Evolutionary conservation across 2,888 invertebrate species (phyloP).

Genomic region (Parnassius mnemosyne): DNA sequence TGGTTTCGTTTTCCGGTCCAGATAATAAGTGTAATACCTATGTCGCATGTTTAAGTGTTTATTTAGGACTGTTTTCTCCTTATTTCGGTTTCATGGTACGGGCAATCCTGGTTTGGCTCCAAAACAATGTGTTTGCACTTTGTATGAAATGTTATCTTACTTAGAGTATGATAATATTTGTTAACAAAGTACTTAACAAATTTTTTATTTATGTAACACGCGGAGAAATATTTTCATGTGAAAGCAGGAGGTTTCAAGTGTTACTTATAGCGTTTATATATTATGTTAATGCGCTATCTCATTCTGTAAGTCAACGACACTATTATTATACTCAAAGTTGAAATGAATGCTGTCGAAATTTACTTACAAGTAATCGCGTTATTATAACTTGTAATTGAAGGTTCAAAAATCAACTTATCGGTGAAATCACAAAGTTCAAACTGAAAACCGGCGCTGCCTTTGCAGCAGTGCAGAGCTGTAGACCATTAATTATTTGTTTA

Average conservation of each 20-base stretch:
- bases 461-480: too few species aligned
- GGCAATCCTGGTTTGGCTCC: constrained; percentile 33
- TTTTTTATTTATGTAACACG: constrained; percentile 26
- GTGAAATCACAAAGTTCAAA: too few species aligned
- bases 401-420: too few species aligned
- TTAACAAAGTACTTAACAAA: constrained; percentile 29
- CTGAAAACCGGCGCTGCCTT: too few species aligned
- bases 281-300: too few species aligned
- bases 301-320: too few species aligned
- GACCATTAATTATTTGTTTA: too few species aligned
- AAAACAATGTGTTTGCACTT: constrained; percentile 37
- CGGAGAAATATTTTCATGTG: constrained; percentile 7
- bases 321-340: too few species aligned
- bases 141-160: constrained; percentile 34
- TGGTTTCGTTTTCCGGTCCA: constrained; percentile 32
- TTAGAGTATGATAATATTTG: constrained; percentile 31
- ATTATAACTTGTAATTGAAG: too few species aligned
- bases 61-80: constrained; percentile 36
- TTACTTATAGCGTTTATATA: too few species aligned
- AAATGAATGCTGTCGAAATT: too few species aligned
- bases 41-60: constrained; percentile 37
- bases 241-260: background rate
- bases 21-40: constrained; percentile 40
- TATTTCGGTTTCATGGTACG: constrained; percentile 36
- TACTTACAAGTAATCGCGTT: too few species aligned